These are phyloP conservation scores for Miltochrista miniata DNA, from an alignment of 2,888 invertebrate genomes.

Conservation along the genomic window DNA sequence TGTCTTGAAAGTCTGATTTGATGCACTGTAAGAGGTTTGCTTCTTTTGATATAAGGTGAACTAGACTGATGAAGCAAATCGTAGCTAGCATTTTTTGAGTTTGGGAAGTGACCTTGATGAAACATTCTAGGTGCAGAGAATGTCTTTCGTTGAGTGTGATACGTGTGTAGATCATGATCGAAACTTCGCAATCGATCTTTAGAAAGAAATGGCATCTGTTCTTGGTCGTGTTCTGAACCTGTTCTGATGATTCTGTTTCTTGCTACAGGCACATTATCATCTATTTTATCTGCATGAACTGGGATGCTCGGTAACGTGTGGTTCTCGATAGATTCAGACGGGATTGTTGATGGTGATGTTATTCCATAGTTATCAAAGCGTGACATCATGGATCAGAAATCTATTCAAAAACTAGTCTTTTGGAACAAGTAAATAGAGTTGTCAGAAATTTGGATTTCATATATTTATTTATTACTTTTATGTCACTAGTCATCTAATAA, in stretches of 20 bases:
- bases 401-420: background rate
- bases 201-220: conserved; percentile 1
- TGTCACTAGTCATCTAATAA: too few species aligned
- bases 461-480: too few species aligned
- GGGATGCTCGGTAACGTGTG: conserved; percentile 50
- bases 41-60: conserved; percentile 11
- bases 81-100: conserved; percentile 12
- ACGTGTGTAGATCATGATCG: conserved; percentile 12
- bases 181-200: background rate
- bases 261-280: conserved; percentile 1
- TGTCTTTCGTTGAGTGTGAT: conserved; percentile 16
- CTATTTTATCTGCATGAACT: conserved; percentile 13
- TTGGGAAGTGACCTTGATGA: conserved; percentile 4
- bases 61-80: conserved; percentile 16
- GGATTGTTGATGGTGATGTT: conserved; percentile 18
- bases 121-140: conserved; percentile 25
- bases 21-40: conserved; percentile 5
- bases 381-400: conserved; percentile 8
- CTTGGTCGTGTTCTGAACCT: background rate
- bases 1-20: conserved; percentile 8
- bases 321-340: conserved; percentile 54
- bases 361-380: conserved; percentile 4
- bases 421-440: too few species aligned
- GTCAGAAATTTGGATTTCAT: too few species aligned
- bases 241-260: conserved; percentile 5